Conservation (phyloP, 2,113 vertebrate species). For the Chiloscyllium plagiosum region DNA sequence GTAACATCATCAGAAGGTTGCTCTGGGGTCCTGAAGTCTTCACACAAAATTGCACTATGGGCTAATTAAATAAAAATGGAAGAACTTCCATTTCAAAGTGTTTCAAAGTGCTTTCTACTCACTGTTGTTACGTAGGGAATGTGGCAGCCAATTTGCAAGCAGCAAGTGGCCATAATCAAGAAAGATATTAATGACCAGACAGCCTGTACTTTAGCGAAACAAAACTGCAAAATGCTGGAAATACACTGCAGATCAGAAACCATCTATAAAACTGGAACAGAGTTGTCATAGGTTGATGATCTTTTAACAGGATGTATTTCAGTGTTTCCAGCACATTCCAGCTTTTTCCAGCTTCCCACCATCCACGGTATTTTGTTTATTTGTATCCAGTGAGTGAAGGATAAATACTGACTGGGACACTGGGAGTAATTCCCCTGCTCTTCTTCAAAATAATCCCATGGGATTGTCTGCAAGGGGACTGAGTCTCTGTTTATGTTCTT, state of each 20-base stretch:
- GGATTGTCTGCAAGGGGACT: background rate
- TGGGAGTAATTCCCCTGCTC: background rate
- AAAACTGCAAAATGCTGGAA: background rate
- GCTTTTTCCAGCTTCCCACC: background rate
- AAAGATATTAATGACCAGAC: background rate
- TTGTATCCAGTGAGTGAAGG: background rate
- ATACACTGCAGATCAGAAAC: background rate
- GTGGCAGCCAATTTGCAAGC: background rate
- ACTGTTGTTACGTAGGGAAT: background rate
- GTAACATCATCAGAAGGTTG: too few relatives aligned
- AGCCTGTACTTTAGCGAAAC: background rate
- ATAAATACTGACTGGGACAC: background rate
- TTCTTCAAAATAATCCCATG: background rate
- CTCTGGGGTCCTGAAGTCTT: too few relatives aligned
- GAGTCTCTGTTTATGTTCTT: background rate
- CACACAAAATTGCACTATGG: background rate
- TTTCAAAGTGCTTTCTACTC: background rate
- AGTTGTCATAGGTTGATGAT: background rate
- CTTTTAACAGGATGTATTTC: background rate
- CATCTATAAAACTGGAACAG: too few relatives aligned
- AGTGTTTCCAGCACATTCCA: background rate
- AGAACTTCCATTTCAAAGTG: background rate
- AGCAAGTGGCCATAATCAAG: background rate
- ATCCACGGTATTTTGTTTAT: background rate
- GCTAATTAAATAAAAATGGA: background rate